Conservation (phyloP, 2,797 vertebrate species). For the Danio choprae region DNA sequence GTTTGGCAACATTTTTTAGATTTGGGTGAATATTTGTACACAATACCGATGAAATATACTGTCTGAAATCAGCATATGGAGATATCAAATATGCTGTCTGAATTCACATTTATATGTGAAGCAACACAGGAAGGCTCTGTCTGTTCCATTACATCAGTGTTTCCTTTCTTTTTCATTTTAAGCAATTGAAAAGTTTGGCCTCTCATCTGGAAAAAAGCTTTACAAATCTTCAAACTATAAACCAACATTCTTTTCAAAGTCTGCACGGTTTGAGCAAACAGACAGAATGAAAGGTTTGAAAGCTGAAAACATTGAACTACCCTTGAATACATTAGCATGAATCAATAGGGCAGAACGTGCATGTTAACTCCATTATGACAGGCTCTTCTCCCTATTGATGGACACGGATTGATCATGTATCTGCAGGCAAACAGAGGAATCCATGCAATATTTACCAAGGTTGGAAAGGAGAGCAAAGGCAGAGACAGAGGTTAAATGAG, state of each 20-base stretch:
- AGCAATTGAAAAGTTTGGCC: constrained; percentile 24
- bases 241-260: background rate
- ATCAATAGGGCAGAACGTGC: constrained; percentile 40
- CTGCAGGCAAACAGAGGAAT: constrained; percentile 54
- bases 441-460: constrained; percentile 63
- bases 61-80: too few species aligned
- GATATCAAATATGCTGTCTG: too few species aligned
- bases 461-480: constrained; percentile 27
- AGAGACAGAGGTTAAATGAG: constrained; percentile 1
- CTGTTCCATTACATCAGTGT: constrained; percentile 16
- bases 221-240: constrained; percentile 14
- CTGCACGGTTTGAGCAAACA: background rate
- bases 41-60: too few species aligned
- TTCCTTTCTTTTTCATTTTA: constrained; percentile 12
- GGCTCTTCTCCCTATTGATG: constrained; percentile 55
- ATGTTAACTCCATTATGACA: constrained; percentile 37
- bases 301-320: background rate
- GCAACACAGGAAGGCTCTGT: background rate
- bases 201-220: constrained; percentile 45
- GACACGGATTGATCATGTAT: constrained; percentile 65
- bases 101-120: constrained; percentile 3
- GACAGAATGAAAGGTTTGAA: background rate
- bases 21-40: too few species aligned
- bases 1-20: too few species aligned
- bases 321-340: constrained; percentile 35